Base-by-base conservation (phyloP, 2,797 vertebrate genomes). In the Nannoperca obscura region DNA sequence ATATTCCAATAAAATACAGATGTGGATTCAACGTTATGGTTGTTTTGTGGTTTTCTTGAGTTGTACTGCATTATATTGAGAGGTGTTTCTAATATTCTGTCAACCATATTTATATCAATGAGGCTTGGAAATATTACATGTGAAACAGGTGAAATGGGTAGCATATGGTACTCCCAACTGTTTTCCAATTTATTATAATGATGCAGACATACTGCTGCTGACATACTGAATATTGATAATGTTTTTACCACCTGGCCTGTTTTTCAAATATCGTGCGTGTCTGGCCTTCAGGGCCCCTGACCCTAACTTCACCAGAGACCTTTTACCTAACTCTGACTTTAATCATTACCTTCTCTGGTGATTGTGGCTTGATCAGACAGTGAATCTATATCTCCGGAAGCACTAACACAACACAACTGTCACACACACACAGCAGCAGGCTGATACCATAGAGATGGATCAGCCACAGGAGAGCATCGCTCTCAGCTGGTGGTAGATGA, bases 401-500 rank as follows among this genome's bases (percentile, higher is more conserved):
- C 36, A 15, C 60, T 67, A 50, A 61, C 30, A n/a, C 38, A 12
- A 40, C 38, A 36, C 36, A 38, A 22, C 71, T 77, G 78, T 78
- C 86, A 78, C 22, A 54, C 78, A 54, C 78, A 81, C 78, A 42
- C 71, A 81, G 67, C 81, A 71, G 70, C 62, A 70, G 63, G 32
- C 65, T 59, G 87, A 78, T 55, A 66, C 84, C 79, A 87, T 89
- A 47, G 87, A 77, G 85, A 92, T 86, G 58, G 62, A 38, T 1
- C 65, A 81, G 83, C 76, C 88, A 79, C 76, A 79, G 69, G 88
- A 80, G 89, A 89, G 75, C 50, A 68, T 58, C 55, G 57, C 71
- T 69, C 86, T 74, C 82, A 87, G 84, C 80, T 76, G 89, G 86
- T 59, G 63, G 81, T 57, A 84, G 85, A 83, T 81, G 76, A 73